These are phyloP conservation scores for Bombus waltoni DNA, from an alignment of 1,140 invertebrate species.

Conservation along the genomic window DNA sequence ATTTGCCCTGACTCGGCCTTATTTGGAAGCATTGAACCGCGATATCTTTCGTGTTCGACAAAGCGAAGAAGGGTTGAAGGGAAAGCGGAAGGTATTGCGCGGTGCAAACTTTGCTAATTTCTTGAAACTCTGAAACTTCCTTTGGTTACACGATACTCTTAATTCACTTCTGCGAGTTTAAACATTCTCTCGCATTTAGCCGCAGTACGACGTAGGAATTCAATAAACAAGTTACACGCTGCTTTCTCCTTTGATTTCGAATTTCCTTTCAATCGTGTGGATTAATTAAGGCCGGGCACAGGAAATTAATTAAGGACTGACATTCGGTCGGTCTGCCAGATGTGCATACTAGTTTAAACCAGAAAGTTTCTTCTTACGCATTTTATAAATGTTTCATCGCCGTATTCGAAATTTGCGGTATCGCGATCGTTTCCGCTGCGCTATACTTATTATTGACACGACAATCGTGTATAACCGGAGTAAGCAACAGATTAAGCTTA, in stretches of 20 bases:
- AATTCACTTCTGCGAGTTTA: slow-evolving; percentile 70
- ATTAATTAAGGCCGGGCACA: slow-evolving; percentile 44
- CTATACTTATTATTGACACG: background rate
- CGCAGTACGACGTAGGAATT: slow-evolving; percentile 63
- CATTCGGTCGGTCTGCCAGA: background rate
- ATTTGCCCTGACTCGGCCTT: slow-evolving; percentile 51
- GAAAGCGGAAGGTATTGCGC: slow-evolving; percentile 12
- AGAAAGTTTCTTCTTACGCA: slow-evolving; percentile 12
- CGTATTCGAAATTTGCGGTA: background rate
- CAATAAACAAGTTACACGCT: slow-evolving; percentile 64
- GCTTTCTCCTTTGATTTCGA: slow-evolving; percentile 59
- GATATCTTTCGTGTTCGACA: slow-evolving; percentile 27
- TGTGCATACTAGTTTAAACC: background rate
- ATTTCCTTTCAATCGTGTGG: slow-evolving; percentile 49
- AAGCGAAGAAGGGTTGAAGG: background rate
- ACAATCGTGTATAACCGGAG: too few species aligned
- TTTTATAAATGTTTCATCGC: background rate
- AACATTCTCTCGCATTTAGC: slow-evolving; percentile 67
- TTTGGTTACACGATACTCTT: slow-evolving; percentile 69
- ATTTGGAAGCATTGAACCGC: slow-evolving; percentile 57
- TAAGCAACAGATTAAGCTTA: background rate
- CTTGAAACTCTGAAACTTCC: slow-evolving; percentile 67
- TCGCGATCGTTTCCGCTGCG: background rate
- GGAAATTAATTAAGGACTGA: slow-evolving; percentile 48
- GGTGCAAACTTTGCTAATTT: slow-evolving; percentile 67